These are phyloP conservation scores for Lindbergichthys nudifrons DNA, from an alignment of 2,797 vertebrate genomes.

Conservation along the genomic window DNA sequence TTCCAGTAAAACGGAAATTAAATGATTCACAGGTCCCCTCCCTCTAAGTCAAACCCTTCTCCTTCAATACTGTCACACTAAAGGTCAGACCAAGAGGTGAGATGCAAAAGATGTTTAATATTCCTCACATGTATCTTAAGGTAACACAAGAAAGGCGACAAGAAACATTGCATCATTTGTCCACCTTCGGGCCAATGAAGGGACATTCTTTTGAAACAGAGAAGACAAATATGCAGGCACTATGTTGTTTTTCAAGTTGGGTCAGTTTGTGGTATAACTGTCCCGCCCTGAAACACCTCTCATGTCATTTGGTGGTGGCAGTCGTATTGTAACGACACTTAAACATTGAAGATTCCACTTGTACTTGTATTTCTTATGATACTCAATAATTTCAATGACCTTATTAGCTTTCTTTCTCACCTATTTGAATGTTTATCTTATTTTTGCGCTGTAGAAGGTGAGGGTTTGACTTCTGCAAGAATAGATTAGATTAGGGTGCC, in stretches of 20 bases:
- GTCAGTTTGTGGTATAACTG: background rate
- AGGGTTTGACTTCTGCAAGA: conserved; percentile 8
- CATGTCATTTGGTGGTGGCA: background rate
- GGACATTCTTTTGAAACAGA: background rate
- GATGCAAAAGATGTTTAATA: conserved; percentile 9
- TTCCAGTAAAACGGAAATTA: background rate
- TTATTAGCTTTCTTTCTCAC: background rate
- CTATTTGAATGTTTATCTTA: background rate
- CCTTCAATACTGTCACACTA: background rate
- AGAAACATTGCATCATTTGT: conserved; percentile 5
- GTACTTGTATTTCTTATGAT: background rate
- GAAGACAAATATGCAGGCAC: background rate
- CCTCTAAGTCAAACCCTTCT: background rate
- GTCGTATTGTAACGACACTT: background rate
- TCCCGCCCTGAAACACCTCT: background rate
- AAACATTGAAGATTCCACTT: background rate
- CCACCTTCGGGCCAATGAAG: background rate
- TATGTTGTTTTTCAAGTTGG: background rate
- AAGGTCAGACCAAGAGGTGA: conserved; percentile 1
- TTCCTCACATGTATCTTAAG: conserved; percentile 22
- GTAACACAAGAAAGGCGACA: too few species aligned
- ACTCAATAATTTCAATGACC: background rate
- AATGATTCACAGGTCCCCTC: too few species aligned
- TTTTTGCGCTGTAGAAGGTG: background rate
- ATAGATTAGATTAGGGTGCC: conserved; percentile 17